Percentiles rank a stretch among this genome's conserved stretches.
Evolutionary conservation across 2,888 invertebrate genomes (phyloP).

Genomic region (Mimumesa dahlbomi): DNA sequence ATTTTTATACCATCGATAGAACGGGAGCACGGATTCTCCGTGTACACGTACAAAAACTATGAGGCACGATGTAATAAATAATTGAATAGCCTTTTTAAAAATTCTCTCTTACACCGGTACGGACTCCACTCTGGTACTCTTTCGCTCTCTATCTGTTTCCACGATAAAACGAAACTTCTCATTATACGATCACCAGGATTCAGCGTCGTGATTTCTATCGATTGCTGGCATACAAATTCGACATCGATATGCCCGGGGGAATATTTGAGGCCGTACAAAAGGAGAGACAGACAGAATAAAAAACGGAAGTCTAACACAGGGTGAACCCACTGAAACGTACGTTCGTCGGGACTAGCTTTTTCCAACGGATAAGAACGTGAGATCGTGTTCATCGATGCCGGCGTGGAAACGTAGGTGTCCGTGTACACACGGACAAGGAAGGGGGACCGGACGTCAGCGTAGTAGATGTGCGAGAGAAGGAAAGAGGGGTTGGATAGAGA

Average conservation of each 20-base stretch:
- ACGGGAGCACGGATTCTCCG: too few species aligned
- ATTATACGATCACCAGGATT: too few species aligned
- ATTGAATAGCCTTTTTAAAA: too few species aligned
- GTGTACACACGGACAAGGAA: background rate
- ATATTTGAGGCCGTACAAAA: slow-evolving; percentile 12
- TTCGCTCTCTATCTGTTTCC: too few species aligned
- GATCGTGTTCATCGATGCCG: slow-evolving; percentile 8
- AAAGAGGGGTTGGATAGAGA: slow-evolving; percentile 19
- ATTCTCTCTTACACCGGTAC: too few species aligned
- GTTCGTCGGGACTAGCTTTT: background rate
- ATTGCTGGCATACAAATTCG: slow-evolving; percentile 16
- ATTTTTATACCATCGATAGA: too few species aligned
- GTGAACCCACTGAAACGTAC: slow-evolving; percentile 1
- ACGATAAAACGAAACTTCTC: too few species aligned
- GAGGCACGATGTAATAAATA: too few species aligned
- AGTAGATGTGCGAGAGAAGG: slow-evolving; percentile 13
- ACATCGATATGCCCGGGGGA: slow-evolving; percentile 21
- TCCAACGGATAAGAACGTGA: slow-evolving; percentile 11
- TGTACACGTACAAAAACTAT: too few species aligned
- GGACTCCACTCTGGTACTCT: too few species aligned
- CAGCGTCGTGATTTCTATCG: background rate
- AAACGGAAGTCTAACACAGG: background rate
- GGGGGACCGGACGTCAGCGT: too few species aligned
- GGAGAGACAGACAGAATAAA: background rate
- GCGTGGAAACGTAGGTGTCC: background rate